Base-by-base conservation (phyloP, 2,797 vertebrate genomes). In the Microctenopoma steveboyesi region DNA sequence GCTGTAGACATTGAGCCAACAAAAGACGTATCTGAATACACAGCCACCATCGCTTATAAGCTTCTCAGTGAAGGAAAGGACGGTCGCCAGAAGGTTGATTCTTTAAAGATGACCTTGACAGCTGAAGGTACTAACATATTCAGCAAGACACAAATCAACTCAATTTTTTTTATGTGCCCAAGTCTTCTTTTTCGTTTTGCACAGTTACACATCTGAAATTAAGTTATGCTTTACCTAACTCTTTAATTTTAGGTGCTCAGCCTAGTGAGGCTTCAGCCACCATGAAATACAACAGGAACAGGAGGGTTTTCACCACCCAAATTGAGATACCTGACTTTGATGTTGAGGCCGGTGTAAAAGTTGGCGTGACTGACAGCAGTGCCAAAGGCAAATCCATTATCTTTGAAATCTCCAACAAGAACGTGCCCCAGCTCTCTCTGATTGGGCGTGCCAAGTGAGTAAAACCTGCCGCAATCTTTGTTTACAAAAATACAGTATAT, bases 201-300 rank as follows among this genome's bases (percentile, higher is more conserved):
- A 33, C 11, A 16, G 3, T 35, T 64, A 8, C 12, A 28, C 16
- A 49, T 74, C 8, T 64, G 5, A 62, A 56, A 63, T 53, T 3
- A 60, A 47, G 3, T 35, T 47, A 11, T 30, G 18, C 4, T 69
- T 59, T 82, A 8, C 81, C 51, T 52, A 35, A 35, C 33, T 70
- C 43, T 83, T 42, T 42, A 13, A 14, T 48, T 60, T 71, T 71
- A 99, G 97, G 95, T 66, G 30, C 48, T 78, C 76, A 89, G 42
- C 72, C 93, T 14, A 91, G 84, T 0, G 95, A 97, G 75, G 95
- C 94, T 18, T 86, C 89, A 7, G n/a, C 93, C 80, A 91, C 84
- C 46, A 88, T 96, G 81, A 96, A 85, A 61, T 98, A 96, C 86
- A 97, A 99, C 81, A 92, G 94, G 79, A 92, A 92, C 84, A 95